These are phyloP conservation scores for Columba guinea DNA, from an alignment of 2,797 vertebrate species.

Conservation along the genomic window DNA sequence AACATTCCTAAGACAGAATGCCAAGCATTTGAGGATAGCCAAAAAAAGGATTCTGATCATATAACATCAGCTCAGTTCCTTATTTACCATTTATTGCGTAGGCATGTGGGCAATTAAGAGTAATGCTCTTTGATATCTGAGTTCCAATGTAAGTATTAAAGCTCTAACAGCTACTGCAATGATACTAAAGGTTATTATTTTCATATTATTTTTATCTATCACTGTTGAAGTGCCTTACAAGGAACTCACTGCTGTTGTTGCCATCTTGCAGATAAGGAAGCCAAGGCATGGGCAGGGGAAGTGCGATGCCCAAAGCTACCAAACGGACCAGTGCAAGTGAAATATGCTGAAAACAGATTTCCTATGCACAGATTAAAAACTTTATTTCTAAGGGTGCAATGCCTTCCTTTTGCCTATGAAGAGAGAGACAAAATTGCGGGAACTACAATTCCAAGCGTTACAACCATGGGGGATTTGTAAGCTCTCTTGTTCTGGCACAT, in stretches of 20 bases:
- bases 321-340: accelerated
- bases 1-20: neutral
- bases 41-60: neutral
- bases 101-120: neutral
- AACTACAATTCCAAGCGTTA: neutral
- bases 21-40: neutral
- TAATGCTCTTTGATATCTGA: neutral
- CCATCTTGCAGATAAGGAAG: neutral
- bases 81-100: neutral
- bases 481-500: neutral
- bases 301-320: neutral
- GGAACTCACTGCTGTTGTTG: neutral
- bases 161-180: neutral
- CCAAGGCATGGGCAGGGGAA: neutral
- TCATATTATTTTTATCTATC: neutral
- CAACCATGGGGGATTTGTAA: neutral
- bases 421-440: neutral
- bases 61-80: neutral
- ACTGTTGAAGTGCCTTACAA: neutral
- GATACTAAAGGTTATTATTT: neutral
- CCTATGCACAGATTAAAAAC: neutral
- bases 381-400: neutral
- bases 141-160: neutral
- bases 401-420: neutral
- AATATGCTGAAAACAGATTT: neutral